phyloP scores from a whole-genome alignment of 2,113 vertebrate species.

The Cochlearius cochlearius region DNA sequence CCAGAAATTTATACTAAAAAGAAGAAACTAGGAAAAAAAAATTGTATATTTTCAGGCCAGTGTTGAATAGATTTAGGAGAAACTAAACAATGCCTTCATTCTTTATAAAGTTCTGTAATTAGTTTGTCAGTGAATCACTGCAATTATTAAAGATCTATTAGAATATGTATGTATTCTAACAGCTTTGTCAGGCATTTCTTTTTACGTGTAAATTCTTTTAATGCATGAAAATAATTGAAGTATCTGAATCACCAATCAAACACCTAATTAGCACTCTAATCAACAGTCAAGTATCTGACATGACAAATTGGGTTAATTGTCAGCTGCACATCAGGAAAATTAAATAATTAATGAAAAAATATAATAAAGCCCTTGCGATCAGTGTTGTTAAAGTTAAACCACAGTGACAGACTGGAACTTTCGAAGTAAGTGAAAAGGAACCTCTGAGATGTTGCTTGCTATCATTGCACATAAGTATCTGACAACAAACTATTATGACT shows the following conservation, averaged over 20 bases:
- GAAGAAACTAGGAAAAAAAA: background rate
- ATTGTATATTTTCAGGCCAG: background rate
- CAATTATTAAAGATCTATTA: background rate
- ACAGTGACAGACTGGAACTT: background rate
- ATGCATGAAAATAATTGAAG: background rate
- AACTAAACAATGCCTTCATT: background rate
- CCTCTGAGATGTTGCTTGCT: background rate
- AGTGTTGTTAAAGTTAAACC: background rate
- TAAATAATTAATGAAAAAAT: background rate
- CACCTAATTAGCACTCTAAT: background rate
- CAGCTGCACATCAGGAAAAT: background rate
- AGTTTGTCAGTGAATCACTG: background rate
- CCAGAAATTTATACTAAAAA: background rate
- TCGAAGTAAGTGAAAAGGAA: background rate
- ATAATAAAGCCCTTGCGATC: background rate
- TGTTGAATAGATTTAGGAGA: background rate
- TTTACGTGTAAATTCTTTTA: background rate
- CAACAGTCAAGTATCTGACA: background rate
- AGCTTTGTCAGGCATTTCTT: background rate
- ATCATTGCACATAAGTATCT: background rate
- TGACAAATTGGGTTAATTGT: background rate
- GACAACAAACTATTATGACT: background rate
- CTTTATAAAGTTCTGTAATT: background rate
- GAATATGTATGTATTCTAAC: background rate
- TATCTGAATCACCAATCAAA: slow-evolving; percentile 1